A percentile compares a stretch with the other conserved stretches of the same genome.
Evolutionary conservation across 1,140 invertebrate species (phyloP).

Genomic region (Sesamia nonagrioides): DNA sequence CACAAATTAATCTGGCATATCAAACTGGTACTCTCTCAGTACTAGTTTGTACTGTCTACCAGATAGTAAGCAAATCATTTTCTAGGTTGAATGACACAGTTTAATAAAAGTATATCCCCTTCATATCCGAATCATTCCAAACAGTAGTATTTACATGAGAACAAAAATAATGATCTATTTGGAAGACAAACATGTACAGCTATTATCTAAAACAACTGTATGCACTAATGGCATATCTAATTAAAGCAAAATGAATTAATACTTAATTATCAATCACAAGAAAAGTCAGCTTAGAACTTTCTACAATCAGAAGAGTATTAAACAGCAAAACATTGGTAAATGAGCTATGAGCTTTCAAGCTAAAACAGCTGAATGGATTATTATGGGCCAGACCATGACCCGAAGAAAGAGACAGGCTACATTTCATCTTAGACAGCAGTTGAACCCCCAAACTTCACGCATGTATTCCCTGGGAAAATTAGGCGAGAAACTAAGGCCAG

Average conservation of each 20-base stretch:
- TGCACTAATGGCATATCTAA: constrained; percentile 46
- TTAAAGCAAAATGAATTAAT: constrained; percentile 47
- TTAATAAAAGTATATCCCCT: constrained; percentile 30
- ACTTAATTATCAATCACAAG: constrained; percentile 44
- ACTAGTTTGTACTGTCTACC: constrained; percentile 5
- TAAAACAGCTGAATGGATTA: too few relatives aligned
- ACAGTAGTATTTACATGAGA: constrained; percentile 27
- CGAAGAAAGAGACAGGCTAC: too few relatives aligned
- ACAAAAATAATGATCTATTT: constrained; percentile 33
- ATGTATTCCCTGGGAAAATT: too few relatives aligned
- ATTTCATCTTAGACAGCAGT: too few relatives aligned
- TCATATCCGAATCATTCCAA: constrained; percentile 30
- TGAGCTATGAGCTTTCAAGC: too few relatives aligned
- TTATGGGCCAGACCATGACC: too few relatives aligned
- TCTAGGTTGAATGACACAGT: neutral
- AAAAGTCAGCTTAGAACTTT: constrained; percentile 43
- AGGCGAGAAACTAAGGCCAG: too few relatives aligned
- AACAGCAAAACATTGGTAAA: constrained; percentile 53
- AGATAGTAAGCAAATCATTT: neutral
- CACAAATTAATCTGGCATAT: constrained; percentile 4
- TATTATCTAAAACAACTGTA: constrained; percentile 41
- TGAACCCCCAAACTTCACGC: too few relatives aligned
- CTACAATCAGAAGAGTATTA: constrained; percentile 52
- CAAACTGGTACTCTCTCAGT: too few relatives aligned
- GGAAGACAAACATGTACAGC: constrained; percentile 39